Evolutionary conservation across 2,113 vertebrate genomes (phyloP), one percentile per base, ranked within the genome.

Genomic region (Blennius ocellaris): DNA sequence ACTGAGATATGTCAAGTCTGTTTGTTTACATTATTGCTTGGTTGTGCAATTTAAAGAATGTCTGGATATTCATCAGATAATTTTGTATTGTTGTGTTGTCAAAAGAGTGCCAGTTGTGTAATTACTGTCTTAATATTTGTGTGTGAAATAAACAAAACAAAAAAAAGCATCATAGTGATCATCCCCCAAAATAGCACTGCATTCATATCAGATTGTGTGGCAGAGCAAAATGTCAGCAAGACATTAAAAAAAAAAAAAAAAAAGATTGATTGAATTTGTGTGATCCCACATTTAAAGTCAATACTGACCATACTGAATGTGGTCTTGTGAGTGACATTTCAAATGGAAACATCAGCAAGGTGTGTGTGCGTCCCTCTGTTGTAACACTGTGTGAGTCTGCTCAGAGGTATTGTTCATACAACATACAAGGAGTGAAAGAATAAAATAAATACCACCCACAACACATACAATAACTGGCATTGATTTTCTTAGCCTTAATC

Each of bases 31-130:
- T 36, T 93, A 88, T 93, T 87, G 87, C 82, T 90, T 86, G 78
- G 86, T 88, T 81, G 90, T 92, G 85, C 89, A 90, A 83, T 90
- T 76, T 81, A 78, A 89, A 85, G 92, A 94, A 92, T 93, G 92
- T 94, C 85, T 92, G 90, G 78, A 88, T 90, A 66, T 83, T 83
- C 48, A 85, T 84, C 80, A 86, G 74, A 90, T 90, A 82, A 87
- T 91, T 94, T 95, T 89, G 88, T 92, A 89, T 90, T 64, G 89
- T 90, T 88, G 84, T 89, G 84, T 92, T 89, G 86, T 93, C 86
- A 82, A 80, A 92, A 76, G 91, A 88, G 90, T 94, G 89, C 66
- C 88, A 90, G 80, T 90, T 84, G 82, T 94, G 92, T 93, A 87
- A 85, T 76, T 83, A 70, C 85, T 81, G 92, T 94, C 93, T 93